These are phyloP conservation scores for Noctua janthina DNA, from an alignment of 2,888 invertebrate genomes.

Conservation along the genomic window DNA sequence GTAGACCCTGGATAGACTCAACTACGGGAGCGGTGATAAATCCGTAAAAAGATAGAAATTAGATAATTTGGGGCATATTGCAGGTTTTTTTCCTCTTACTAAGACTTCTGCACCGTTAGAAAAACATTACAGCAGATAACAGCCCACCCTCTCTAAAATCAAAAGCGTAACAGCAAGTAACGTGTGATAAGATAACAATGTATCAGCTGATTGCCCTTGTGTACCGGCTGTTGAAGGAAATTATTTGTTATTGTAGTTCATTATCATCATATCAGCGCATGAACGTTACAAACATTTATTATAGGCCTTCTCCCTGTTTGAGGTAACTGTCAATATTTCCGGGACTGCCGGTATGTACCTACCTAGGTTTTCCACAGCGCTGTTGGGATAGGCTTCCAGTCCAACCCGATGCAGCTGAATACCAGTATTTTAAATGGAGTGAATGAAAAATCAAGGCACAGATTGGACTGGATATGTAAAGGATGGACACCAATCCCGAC, in stretches of 20 bases:
- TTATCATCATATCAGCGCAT: slow-evolving; percentile 44
- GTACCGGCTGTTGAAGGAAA: slow-evolving; percentile 47
- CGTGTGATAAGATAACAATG: slow-evolving; percentile 57
- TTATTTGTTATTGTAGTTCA: slow-evolving; percentile 57
- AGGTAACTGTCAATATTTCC: neutral
- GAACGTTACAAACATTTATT: slow-evolving; percentile 22
- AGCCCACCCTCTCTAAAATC: slow-evolving; percentile 42
- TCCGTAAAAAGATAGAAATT: neutral
- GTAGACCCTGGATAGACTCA: neutral
- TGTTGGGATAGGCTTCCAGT: neutral
- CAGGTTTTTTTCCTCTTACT: neutral
- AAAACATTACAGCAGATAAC: slow-evolving; percentile 16
- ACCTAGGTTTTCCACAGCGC: neutral
- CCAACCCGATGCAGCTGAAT: neutral
- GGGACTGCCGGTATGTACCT: neutral
- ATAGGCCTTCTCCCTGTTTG: slow-evolving; percentile 10
- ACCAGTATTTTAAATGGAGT: neutral
- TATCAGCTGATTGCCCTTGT: slow-evolving; percentile 64
- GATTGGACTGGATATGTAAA: neutral
- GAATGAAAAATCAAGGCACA: neutral
- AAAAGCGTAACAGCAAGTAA: slow-evolving; percentile 47
- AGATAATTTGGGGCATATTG: neutral
- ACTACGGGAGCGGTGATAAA: neutral
- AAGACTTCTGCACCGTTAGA: neutral
- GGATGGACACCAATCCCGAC: neutral